phyloP scores from a whole-genome alignment of 2,113 vertebrate genomes.

The Bos javanicus region DNA sequence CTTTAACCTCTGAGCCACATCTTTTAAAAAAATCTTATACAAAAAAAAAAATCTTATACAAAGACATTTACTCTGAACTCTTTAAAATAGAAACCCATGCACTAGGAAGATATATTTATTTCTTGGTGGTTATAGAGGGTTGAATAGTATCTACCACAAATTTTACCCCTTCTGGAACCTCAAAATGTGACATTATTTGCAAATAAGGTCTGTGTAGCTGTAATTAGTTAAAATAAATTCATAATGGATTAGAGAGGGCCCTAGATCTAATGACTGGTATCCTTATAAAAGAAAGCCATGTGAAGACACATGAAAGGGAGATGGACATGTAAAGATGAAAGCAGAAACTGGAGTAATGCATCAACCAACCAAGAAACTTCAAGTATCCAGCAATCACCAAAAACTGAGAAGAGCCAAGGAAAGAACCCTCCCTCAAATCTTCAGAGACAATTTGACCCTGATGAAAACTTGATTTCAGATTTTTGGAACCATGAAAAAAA shows the following conservation, averaged over 20 bases:
- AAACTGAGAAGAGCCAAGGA: background rate
- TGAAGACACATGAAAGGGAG: background rate
- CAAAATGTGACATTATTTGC: background rate
- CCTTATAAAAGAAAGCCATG: background rate
- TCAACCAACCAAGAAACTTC: background rate
- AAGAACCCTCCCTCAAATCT: background rate
- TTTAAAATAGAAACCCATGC: slow-evolving; percentile 17
- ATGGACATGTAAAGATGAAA: background rate
- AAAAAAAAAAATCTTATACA: background rate
- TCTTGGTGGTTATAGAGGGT: background rate
- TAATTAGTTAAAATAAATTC: background rate
- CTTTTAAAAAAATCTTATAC: too few species aligned
- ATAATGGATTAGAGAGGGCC: background rate
- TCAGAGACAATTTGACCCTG: background rate
- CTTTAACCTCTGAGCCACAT: too few species aligned
- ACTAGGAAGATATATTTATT: background rate
- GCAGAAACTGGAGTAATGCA: background rate
- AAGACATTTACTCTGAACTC: background rate
- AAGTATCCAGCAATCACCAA: background rate
- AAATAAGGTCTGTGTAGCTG: background rate
- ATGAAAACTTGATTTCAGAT: background rate
- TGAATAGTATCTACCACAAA: background rate
- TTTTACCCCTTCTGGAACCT: background rate
- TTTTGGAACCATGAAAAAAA: background rate
- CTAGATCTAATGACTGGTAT: background rate